phyloP scores from a whole-genome alignment of 2,888 invertebrate species.

The Athalia circularis region DNA sequence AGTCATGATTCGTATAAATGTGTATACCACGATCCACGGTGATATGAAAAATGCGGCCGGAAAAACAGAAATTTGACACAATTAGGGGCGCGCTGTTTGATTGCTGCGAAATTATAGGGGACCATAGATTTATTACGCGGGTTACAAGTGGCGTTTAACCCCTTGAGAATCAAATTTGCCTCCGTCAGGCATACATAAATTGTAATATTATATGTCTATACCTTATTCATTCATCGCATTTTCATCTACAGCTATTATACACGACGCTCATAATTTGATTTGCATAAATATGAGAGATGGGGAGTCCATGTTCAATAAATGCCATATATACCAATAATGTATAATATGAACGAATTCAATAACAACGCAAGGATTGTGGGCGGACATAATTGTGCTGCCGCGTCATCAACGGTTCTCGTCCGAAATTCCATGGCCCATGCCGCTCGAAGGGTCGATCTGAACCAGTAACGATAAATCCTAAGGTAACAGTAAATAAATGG shows the following conservation, averaged over 20 bases:
- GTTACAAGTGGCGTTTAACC: constrained; percentile 24
- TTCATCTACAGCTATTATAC: background rate
- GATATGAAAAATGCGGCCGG: background rate
- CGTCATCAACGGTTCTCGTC: background rate
- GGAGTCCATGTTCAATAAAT: background rate
- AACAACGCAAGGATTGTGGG: background rate
- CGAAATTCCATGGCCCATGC: background rate
- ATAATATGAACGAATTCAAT: background rate
- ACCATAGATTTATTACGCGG: constrained; percentile 10
- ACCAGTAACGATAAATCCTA: constrained; percentile 2
- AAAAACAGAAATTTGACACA: constrained; percentile 3
- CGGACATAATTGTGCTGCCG: background rate
- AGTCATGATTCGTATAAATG: too few relatives aligned
- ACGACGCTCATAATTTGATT: constrained; percentile 8
- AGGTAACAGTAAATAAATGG: constrained; percentile 11
- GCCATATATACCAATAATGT: background rate
- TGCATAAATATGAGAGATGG: constrained; percentile 24
- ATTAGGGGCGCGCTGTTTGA: background rate
- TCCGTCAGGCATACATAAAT: background rate
- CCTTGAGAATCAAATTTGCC: constrained; percentile 18
- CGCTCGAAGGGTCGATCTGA: background rate
- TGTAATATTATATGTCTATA: too few relatives aligned
- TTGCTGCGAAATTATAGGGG: background rate
- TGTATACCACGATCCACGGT: too few relatives aligned
- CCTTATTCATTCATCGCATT: background rate